Evolutionary conservation across 2,888 invertebrate genomes (phyloP).

Genomic region (Epistrophe grossulariae): DNA sequence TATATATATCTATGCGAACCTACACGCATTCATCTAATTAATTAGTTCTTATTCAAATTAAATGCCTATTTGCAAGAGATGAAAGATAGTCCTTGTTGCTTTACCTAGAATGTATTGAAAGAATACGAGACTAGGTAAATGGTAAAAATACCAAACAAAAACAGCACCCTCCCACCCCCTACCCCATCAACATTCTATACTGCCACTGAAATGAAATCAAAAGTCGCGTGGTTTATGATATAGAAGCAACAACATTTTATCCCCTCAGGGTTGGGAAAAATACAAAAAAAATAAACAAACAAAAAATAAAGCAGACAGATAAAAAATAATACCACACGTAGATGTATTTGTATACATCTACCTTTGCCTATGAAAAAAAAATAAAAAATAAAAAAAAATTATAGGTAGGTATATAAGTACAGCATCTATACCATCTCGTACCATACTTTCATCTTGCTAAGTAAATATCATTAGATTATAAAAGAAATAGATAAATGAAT

Average conservation of each 20-base stretch:
- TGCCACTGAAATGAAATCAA: conserved; percentile 59
- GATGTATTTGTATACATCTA: conserved; percentile 1
- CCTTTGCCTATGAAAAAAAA: conserved; percentile 30
- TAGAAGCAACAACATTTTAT: conserved; percentile 32
- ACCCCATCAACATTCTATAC: background rate
- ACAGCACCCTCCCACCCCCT: background rate
- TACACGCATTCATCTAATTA: conserved; percentile 71
- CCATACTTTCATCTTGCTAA: conserved; percentile 68
- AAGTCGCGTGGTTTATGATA: conserved; percentile 60
- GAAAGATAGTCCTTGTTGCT: conserved; percentile 73
- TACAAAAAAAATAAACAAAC: conserved; percentile 7
- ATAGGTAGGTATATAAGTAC: background rate
- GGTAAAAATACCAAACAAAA: conserved; percentile 28
- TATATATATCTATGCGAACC: conserved; percentile 4
- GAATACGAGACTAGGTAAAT: conserved; percentile 35
- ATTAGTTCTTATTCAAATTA: conserved; percentile 76
- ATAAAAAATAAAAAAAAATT: conserved; percentile 15
- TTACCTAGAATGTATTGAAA: conserved; percentile 43
- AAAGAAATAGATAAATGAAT: conserved; percentile 75
- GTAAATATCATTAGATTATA: conserved; percentile 73
- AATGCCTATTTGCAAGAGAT: conserved; percentile 74
- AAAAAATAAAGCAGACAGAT: conserved; percentile 40
- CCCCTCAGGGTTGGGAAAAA: background rate
- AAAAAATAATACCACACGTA: conserved; percentile 45
- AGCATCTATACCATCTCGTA: background rate